These are phyloP conservation scores for Ceyx melanurus DNA, from an alignment of 2,113 vertebrate species.

Conservation along the genomic window DNA sequence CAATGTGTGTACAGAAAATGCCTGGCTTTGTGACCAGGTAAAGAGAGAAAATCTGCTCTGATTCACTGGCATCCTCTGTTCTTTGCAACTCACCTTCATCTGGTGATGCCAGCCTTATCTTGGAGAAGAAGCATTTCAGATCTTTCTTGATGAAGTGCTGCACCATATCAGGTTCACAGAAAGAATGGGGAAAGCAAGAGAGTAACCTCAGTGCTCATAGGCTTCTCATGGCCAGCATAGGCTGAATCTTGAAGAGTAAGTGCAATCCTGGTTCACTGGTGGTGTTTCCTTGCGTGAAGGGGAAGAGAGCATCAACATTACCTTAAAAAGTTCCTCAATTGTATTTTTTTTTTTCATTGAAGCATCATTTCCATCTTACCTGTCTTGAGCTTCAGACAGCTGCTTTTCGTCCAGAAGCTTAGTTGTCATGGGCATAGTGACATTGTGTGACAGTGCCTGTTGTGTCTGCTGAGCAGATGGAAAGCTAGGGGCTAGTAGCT, in stretches of 20 bases:
- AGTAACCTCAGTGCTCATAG: neutral
- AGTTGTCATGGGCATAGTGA: conserved; percentile 32
- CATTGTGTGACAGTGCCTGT: neutral
- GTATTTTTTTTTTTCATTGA: neutral
- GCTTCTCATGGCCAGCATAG: neutral
- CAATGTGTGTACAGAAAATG: neutral
- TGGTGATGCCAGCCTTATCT: neutral
- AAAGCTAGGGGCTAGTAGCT: conserved; percentile 4
- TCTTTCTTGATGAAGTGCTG: neutral
- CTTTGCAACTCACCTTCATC: neutral
- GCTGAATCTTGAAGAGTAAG: neutral
- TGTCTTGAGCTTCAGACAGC: conserved; percentile 24
- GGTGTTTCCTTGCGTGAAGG: neutral
- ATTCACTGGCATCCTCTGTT: neutral
- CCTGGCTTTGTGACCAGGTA: neutral
- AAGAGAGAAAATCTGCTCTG: neutral
- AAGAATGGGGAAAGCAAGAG: neutral
- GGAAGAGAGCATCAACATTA: neutral
- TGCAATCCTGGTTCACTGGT: fast-evolving
- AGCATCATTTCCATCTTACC: conserved; percentile 40
- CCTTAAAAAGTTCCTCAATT: neutral
- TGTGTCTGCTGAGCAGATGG: neutral
- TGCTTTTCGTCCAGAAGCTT: conserved; percentile 11
- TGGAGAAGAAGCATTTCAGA: neutral
- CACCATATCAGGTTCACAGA: neutral